These are phyloP conservation scores for Nasonia oneida DNA, from an alignment of 2,888 invertebrate species.

Conservation along the genomic window DNA sequence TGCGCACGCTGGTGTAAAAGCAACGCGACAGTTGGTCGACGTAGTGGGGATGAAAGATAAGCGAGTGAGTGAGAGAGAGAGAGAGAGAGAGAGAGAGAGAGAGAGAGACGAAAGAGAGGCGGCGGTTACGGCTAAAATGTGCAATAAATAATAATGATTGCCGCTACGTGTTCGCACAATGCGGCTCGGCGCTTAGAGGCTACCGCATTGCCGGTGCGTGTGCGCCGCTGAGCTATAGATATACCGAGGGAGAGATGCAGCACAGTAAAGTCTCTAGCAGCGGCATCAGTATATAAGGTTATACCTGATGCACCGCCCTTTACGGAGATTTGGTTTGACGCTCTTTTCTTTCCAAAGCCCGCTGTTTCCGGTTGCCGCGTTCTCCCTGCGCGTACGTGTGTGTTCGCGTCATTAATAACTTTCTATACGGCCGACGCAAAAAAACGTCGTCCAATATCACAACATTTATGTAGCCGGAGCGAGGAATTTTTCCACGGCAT, in stretches of 20 bases:
- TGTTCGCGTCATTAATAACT: not conserved
- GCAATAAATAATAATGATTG: slow-evolving; percentile 78
- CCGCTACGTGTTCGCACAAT: slow-evolving; percentile 77
- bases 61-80: slow-evolving; percentile 7
- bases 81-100: slow-evolving; percentile 61
- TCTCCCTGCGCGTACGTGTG: not conserved
- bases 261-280: not conserved
- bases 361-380: not conserved
- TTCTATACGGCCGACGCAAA: not conserved
- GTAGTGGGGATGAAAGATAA: slow-evolving; percentile 33
- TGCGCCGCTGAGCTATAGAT: not conserved
- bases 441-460: not conserved
- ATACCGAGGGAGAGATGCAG: slow-evolving; percentile 30
- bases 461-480: not conserved
- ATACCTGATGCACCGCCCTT: slow-evolving; percentile 24
- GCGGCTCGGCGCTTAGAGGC: slow-evolving; percentile 72
- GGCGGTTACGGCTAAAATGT: slow-evolving; percentile 69
- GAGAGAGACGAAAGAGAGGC: slow-evolving; percentile 64
- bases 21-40: not conserved
- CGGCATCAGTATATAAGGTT: not conserved
- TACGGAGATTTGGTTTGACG: not conserved
- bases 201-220: slow-evolving; percentile 53
- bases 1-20: not conserved
- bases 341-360: not conserved
- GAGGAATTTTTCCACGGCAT: slow-evolving; percentile 7